Evolutionary conservation across 2,888 invertebrate species (phyloP).

Genomic region (Autographa gamma): DNA sequence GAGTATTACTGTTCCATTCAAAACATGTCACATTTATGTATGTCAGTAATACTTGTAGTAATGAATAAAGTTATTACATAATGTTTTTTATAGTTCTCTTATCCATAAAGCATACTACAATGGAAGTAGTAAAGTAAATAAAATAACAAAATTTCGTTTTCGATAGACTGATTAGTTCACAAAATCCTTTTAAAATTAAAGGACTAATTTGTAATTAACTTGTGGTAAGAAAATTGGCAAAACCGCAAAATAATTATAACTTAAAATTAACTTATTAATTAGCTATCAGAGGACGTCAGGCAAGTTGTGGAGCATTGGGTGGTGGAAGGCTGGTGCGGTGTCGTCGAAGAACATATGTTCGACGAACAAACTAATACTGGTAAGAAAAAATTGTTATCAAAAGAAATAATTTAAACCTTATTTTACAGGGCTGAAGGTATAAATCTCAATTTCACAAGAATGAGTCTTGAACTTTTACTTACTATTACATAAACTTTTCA

Average conservation of each 20-base stretch:
- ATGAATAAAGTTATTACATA: background rate
- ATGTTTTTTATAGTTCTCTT: background rate
- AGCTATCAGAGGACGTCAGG: slow-evolving; percentile 86
- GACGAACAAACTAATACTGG: slow-evolving; percentile 80
- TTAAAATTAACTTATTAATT: slow-evolving; percentile 21
- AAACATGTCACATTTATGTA: background rate
- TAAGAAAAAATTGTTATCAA: slow-evolving; percentile 49
- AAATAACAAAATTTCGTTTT: background rate
- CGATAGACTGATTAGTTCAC: background rate
- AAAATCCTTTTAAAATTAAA: slow-evolving; percentile 21
- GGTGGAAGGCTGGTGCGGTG: slow-evolving; percentile 85
- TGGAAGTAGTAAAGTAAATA: too few relatives aligned
- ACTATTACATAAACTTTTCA: background rate
- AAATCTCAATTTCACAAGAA: background rate
- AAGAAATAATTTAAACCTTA: background rate
- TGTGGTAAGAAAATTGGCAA: background rate
- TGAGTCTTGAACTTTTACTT: background rate
- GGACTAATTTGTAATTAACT: slow-evolving; percentile 30
- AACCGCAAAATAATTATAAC: background rate
- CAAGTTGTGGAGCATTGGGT: slow-evolving; percentile 85
- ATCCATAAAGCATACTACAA: too few relatives aligned
- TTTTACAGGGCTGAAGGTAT: background rate
- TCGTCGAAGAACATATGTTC: slow-evolving; percentile 81
- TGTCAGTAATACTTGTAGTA: background rate
- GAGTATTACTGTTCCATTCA: background rate